Conservation (phyloP, 2,797 vertebrate genomes). For the Atherinosoma microstoma region DNA sequence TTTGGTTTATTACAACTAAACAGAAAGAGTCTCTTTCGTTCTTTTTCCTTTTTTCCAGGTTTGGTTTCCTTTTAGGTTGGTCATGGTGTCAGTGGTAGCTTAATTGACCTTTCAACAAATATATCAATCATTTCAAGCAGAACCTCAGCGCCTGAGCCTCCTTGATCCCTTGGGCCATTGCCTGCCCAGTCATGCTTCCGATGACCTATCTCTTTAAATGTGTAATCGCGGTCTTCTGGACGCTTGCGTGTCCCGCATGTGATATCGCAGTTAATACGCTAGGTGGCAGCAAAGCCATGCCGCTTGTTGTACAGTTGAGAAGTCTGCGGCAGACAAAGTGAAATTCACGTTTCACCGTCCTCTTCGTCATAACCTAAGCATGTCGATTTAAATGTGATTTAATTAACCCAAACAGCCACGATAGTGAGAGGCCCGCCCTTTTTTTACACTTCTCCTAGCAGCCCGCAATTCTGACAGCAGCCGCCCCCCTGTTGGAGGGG, state of each 20-base stretch:
- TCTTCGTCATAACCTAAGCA: not conserved
- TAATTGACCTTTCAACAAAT: not conserved
- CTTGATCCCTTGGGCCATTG: not conserved
- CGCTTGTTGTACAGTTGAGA: too few species aligned
- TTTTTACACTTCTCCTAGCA: not conserved
- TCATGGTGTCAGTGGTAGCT: not conserved
- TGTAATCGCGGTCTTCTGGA: not conserved
- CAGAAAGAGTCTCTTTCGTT: too few species aligned
- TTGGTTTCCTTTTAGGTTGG: not conserved
- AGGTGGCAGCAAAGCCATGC: constrained; percentile 5
- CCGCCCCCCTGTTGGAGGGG: constrained; percentile 28
- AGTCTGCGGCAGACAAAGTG: not conserved
- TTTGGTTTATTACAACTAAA: not conserved
- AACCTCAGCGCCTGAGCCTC: not conserved
- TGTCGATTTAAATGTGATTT: not conserved
- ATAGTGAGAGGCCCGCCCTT: fast-evolving
- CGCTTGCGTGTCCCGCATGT: not conserved
- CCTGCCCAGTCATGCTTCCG: not conserved
- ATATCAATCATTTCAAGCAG: not conserved
- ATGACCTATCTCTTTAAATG: not conserved
- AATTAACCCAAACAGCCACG: fast-evolving
- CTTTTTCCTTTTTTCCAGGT: not conserved
- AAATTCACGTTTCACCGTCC: not conserved
- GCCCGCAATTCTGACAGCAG: not conserved
- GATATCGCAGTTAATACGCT: not conserved